phyloP scores from a whole-genome alignment of 1,140 invertebrate species.

The Drosophila saltans region DNA sequence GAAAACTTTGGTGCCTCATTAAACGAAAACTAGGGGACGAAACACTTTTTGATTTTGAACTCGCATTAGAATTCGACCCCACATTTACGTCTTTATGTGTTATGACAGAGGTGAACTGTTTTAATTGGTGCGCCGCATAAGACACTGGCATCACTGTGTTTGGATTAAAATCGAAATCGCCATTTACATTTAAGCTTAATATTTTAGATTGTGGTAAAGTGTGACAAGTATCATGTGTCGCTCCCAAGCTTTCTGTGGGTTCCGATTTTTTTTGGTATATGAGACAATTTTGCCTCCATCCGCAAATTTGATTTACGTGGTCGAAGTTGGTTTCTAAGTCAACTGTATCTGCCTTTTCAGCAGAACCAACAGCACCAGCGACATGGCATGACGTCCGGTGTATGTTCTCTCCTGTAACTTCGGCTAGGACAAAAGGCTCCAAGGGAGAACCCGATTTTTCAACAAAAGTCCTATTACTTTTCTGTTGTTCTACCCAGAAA shows the following conservation, averaged over 20 bases:
- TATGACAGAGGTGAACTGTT: neutral
- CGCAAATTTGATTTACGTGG: neutral
- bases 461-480: neutral
- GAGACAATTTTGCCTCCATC: neutral
- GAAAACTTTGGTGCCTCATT: neutral
- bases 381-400: neutral
- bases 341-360: neutral
- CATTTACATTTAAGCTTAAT: neutral
- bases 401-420: neutral
- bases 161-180: neutral
- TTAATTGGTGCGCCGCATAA: neutral
- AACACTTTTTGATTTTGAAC: neutral
- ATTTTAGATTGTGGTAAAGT: neutral
- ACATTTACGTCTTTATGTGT: neutral
- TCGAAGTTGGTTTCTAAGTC: neutral
- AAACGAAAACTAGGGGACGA: neutral
- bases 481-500: neutral
- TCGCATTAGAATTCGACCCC: neutral
- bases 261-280: neutral
- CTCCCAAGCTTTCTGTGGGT: neutral
- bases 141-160: neutral
- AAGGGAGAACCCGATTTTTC: neutral
- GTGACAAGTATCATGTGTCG: neutral
- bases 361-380: neutral
- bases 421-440: neutral